Evolutionary conservation across 2,888 invertebrate genomes (phyloP), one percentile per base, ranked within the genome.

Genomic region (Heliconius hortense): DNA sequence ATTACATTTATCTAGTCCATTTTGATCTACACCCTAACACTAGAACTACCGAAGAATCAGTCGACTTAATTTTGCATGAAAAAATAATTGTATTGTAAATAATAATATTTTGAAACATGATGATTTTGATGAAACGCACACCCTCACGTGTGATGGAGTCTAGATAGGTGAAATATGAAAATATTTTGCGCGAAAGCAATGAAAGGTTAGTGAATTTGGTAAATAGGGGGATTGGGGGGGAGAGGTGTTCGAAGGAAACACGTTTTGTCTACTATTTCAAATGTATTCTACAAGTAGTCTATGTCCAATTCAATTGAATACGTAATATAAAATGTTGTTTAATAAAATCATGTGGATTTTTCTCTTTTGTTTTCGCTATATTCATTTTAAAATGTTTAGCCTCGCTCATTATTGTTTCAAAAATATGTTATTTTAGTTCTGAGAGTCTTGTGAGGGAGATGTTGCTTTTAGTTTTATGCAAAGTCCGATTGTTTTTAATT

Each of bases 151-250:
- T 82, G 80, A 77, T 87, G 85, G 80, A 86, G 85, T 86, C 86
- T 89, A 88, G 88, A 83, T 89, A 89, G 85, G 84, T 84, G 81
- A 83, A 87, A 84, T 83, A 85, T 85, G 86, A 84, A 83, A 85
- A 83, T 85, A 84, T 82, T 84, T 86, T 87, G 90, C 87, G 83
- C 82, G 88, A 82, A 88, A 88, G 90, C 91, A 89, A 90, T 88
- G 90, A 89, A 93, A 94, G 93, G 93, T 94, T 93, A 93, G 93
- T 93, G 93, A 92, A 90, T 91, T 89, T 82, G 90, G 89, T 87
- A 87, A n/a, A 85, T 88, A 88, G 86, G 83, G 82, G 83, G 82
- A 86, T 85, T 88, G 88, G 86, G 83, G 82, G 83, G 82, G 82
- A 84, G 84, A 84, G 85, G 85, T 84, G 86, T 83, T 81, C 84